Base-by-base conservation (phyloP, 2,797 vertebrate genomes). In the Urophycis tenuis region DNA sequence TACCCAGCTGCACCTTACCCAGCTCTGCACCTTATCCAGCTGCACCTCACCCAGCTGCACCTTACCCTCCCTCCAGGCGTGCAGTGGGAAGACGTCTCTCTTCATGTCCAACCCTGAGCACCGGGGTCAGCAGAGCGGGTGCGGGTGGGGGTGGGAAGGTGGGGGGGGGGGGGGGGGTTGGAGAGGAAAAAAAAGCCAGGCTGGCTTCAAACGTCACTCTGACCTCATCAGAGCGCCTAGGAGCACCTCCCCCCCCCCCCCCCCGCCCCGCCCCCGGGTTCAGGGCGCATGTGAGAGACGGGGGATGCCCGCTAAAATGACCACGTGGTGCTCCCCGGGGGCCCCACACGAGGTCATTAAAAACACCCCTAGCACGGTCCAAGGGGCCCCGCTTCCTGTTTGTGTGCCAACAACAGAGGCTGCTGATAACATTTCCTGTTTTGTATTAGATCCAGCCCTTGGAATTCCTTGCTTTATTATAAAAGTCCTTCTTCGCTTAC, bases 371-470 rank as follows among this genome's bases (percentile, higher is more conserved):
- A 49, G 60, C 77, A 74, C 3, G 35, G 73, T 75, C 34, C 71
- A 34, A 87, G 82, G 77, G 77, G 77, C 79, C 79, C 80, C 81
- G 78, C 85, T 91, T 90, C 91, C 91, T 79, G 72, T 84, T 39
- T 12, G n/a, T 81, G 83, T 91, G 81, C 90, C 88, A 78, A 79
- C 84, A 84, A 71, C n/a, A n/a, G n/a, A n/a, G n/a, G n/a, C n/a
- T n/a, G 74, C 75, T 91, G 81, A 90, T 83, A 81, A 91, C 69
- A 91, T 85, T 92, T 93, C 91, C 91, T 80, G 5, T 87, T 84
- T 74, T 82, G 76, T 83, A 80, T 74, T 70, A 15, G 6, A 31
- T 71, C 22, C 67, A 86, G 80, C 77, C 80, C 81, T 84, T 81
- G 74, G 75, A 80, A 84, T 41, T 29, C 82, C 78, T 69, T 60